These are phyloP conservation scores for Muscina levida DNA, from an alignment of 2,888 invertebrate species.

Conservation along the genomic window DNA sequence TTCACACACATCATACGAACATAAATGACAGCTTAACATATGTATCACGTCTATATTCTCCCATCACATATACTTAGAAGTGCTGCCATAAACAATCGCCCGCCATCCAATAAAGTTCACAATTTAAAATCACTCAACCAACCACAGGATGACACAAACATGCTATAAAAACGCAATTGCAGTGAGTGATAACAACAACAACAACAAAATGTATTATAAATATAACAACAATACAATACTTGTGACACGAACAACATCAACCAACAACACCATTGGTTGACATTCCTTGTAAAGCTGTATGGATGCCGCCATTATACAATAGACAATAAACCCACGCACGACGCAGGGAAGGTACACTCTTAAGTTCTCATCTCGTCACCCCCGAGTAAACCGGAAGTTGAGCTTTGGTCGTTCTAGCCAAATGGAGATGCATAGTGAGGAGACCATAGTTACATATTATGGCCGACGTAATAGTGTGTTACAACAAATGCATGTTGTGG, in stretches of 20 bases:
- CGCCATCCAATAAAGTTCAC: not conserved
- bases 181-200: slow-evolving; percentile 30
- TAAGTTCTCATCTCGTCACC: slow-evolving; percentile 19
- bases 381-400: slow-evolving; percentile 57
- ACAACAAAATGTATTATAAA: slow-evolving; percentile 3
- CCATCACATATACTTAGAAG: too few species aligned
- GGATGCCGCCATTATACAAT: too few species aligned
- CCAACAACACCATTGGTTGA: slow-evolving; percentile 46
- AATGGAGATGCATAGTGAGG: not conserved
- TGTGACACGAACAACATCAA: slow-evolving; percentile 27
- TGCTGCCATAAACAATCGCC: not conserved
- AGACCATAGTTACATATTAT: slow-evolving; percentile 35
- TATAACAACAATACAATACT: slow-evolving; percentile 14
- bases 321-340: not conserved
- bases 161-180: slow-evolving; percentile 42
- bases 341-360: slow-evolving; percentile 13
- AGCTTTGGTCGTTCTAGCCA: slow-evolving; percentile 41
- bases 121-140: slow-evolving; percentile 24
- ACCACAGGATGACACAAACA: slow-evolving; percentile 40
- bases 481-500: not conserved
- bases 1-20: too few species aligned
- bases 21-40: too few species aligned
- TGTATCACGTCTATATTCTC: too few species aligned
- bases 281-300: not conserved
- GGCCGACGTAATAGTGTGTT: slow-evolving; percentile 39